These are phyloP conservation scores for Pseudomyrmex gracilis DNA, from an alignment of 1,140 invertebrate species.

Conservation along the genomic window DNA sequence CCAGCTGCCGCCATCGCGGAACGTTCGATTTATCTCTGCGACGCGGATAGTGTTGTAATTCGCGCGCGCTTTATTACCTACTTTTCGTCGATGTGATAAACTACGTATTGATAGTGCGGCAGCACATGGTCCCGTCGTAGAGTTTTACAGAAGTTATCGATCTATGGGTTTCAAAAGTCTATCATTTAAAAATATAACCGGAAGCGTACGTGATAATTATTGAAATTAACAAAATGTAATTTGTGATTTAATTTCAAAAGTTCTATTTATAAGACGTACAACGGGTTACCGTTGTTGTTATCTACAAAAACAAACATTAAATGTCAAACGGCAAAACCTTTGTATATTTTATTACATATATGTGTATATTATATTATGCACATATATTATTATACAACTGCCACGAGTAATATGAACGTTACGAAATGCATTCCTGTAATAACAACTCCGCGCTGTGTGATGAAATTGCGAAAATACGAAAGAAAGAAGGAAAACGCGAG, in stretches of 20 bases:
- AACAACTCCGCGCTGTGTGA: not conserved
- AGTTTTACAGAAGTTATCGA: conserved; percentile 6
- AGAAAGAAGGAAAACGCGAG: not conserved
- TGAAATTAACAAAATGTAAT: not conserved
- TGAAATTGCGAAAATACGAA: conserved; percentile 6
- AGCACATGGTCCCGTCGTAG: conserved; percentile 5
- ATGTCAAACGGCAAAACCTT: not conserved
- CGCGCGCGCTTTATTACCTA: conserved; percentile 51
- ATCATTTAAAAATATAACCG: not conserved
- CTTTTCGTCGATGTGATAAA: conserved; percentile 39
- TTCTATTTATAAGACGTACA: not conserved
- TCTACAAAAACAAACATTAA: not conserved
- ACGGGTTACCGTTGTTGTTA: not conserved
- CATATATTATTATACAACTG: no score
- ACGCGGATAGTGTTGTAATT: conserved; percentile 43
- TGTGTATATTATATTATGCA: not conserved
- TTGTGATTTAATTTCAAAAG: conserved; percentile 7
- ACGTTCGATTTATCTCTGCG: conserved; percentile 40
- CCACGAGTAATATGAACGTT: not conserved
- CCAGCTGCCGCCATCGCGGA: conserved; percentile 12
- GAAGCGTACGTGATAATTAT: not conserved
- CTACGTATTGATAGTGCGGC: not conserved
- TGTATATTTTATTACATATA: not conserved
- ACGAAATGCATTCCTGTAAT: conserved; percentile 4
- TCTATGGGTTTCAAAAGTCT: not conserved